These are phyloP conservation scores for Lasioglossum lativentre DNA, from an alignment of 2,888 invertebrate species.

Conservation along the genomic window DNA sequence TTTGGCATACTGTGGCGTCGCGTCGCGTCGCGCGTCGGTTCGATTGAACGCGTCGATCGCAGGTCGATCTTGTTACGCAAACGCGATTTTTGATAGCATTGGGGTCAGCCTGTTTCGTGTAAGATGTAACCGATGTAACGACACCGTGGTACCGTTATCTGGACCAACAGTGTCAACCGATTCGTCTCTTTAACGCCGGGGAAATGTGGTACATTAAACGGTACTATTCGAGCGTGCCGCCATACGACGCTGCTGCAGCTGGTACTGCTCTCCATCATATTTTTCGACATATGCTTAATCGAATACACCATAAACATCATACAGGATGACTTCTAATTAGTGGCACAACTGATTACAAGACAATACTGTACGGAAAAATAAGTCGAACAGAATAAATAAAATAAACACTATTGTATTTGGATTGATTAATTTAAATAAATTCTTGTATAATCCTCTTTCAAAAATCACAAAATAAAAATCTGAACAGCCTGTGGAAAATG, in stretches of 20 bases:
- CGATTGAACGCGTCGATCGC: not conserved
- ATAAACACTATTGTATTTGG: no score
- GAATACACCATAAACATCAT: not conserved
- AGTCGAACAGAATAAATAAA: no score
- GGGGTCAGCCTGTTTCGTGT: conserved; percentile 7
- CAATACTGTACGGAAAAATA: no score
- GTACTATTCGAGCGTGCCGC: conserved; percentile 64
- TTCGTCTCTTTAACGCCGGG: conserved; percentile 60
- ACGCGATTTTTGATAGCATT: conserved; percentile 2
- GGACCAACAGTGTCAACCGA: conserved; percentile 64
- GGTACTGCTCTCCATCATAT: not conserved
- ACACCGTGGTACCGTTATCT: conserved; percentile 67
- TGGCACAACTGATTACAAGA: not conserved
- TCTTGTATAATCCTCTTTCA: not conserved
- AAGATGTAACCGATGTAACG: conserved; percentile 23
- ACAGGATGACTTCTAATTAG: not conserved
- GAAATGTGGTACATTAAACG: conserved; percentile 73
- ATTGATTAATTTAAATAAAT: no score
- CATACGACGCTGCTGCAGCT: conserved; percentile 24
- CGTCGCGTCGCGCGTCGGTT: no score
- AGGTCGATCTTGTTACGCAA: conserved; percentile 18
- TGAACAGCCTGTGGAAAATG: not conserved
- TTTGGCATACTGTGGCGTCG: no score
- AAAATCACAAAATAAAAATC: not conserved
- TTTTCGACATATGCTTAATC: not conserved